Evolutionary conservation across 1,140 invertebrate genomes (phyloP).

Genomic region (Eufriesea mexicana): DNA sequence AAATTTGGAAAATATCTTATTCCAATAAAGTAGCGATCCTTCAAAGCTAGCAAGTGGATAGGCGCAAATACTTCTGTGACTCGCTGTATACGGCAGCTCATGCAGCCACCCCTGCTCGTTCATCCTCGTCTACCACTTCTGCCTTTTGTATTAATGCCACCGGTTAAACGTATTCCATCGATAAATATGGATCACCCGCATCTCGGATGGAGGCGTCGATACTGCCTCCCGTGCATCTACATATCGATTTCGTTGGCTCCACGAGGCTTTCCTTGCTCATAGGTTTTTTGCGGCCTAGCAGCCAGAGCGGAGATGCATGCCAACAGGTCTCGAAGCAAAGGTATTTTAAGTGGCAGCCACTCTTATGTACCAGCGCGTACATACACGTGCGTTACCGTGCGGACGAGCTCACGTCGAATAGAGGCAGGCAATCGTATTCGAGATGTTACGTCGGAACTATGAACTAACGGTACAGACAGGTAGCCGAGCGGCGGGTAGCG

Average conservation of each 20-base stretch:
- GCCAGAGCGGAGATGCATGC: background rate
- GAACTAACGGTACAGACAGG: slow-evolving; percentile 75
- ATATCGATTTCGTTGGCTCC: background rate
- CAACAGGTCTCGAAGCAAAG: slow-evolving; percentile 20
- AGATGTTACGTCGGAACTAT: slow-evolving; percentile 66
- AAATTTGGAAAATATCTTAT: too few species aligned
- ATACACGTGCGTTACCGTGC: slow-evolving; percentile 34
- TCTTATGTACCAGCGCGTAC: background rate
- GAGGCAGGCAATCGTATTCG: slow-evolving; percentile 56
- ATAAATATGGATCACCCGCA: slow-evolving; percentile 26
- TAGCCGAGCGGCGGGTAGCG: slow-evolving; percentile 13
- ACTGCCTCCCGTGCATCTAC: background rate
- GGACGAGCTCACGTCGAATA: slow-evolving; percentile 3
- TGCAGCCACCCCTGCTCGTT: background rate
- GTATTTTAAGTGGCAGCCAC: slow-evolving; percentile 35
- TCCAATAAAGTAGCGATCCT: too few species aligned
- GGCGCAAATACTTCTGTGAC: too few species aligned
- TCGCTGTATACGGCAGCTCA: too few species aligned
- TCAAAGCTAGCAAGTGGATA: too few species aligned
- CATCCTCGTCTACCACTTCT: background rate
- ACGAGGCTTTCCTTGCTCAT: background rate
- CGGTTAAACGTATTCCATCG: background rate
- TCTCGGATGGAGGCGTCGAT: background rate
- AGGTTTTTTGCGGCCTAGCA: background rate
- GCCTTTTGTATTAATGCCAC: background rate